Evolutionary conservation across 2,797 vertebrate genomes (phyloP), one percentile per base, ranked within the genome.

Genomic region (Phrynocephalus forsythii): DNA sequence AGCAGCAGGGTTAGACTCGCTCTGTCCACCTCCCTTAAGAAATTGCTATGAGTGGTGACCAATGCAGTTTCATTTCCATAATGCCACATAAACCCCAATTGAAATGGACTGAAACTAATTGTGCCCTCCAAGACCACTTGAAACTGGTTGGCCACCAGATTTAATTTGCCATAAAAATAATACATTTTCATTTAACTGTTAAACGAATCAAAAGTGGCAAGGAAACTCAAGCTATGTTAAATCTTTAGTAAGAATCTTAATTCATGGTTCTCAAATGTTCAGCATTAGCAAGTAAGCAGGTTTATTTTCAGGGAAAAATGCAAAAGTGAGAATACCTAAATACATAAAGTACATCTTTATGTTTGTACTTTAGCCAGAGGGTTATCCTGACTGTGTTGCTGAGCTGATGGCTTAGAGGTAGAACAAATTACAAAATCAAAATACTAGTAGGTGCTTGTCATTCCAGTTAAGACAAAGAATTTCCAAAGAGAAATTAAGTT

Each of bases 401-500:
- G 33, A 56, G 68, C 52, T 60, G 48, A 71, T 4, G 5, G 44
- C 85, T 73, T 72, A n/a, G 38, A 81, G 28, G 60, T 81, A 69
- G 44, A 33, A 56, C 44, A 44, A 30, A 50, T 71, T 28, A 79
- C 15, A 71, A 79, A 86, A 28, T 24, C 69, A 80, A 80, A 79
- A 26, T 28, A 38, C 60, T 44, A 80, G 71, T 80, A 60, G 52
- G 44, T 89, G 83, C 81, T 93, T 88, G 88, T 93, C 82, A 73
- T 86, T 90, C 83, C 76, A 9, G 68, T 84, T 91, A 87, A 50
- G 20, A 94, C 89, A 90, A 86, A 89, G 90, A 93, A 89, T 92
- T 90, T 90, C 84, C 76, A 89, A n/a, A 89, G 93, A 93, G 93
- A 95, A 95, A 84, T 71, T 48, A 69, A 94, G 63, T 82, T 91